Evolutionary conservation across 2,797 vertebrate species (phyloP), one percentile per base, ranked within the genome.

Genomic region (Scleropages formosus): DNA sequence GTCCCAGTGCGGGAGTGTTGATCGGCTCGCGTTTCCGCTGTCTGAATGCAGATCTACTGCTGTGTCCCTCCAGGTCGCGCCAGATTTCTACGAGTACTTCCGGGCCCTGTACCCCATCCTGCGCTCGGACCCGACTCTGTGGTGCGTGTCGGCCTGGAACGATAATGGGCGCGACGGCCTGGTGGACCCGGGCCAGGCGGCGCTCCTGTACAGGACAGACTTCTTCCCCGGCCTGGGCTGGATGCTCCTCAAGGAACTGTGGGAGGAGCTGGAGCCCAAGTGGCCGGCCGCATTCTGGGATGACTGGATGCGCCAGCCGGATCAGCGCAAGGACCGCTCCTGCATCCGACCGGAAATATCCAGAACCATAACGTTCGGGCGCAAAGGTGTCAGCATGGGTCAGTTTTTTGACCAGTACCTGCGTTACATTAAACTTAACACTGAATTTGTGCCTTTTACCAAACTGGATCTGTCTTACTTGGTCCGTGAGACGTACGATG

Each of bases 71-170:
- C 44, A 92, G 93, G 94, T 99, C 56, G 95, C 97, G 0, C 93
- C 96, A 0, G 97, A 99, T 82, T 99, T 99, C 56, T 98, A 95
- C 0, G 96, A 98, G 86, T 99, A 99, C n/a, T 99, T 99, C 87
- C 91, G 91, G 8, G 95, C 96, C 0, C 86, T 94, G 0, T 87
- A 96, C 49, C 94, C 94, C 0, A 82, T 98, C 56, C 80, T 99
- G 11, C 76, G 27, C 0, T 20, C 80, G 0, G 97, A 99, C 20
- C 89, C 87, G 0, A 93, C 82, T 0, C 84, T 99, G 0, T 98
- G 96, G 97, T 99, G 97, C 9, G 85, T 93, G 15, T 99, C 97
- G 0, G 97, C 97, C 0, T 99, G 97, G 97, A 96, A 98, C 0
- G 97, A 99, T 63, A 99, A 99, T 0, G 97, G 97, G 39, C 90